phyloP scores from a whole-genome alignment of 1,140 invertebrate genomes.

The Sminthurides bifidus region DNA sequence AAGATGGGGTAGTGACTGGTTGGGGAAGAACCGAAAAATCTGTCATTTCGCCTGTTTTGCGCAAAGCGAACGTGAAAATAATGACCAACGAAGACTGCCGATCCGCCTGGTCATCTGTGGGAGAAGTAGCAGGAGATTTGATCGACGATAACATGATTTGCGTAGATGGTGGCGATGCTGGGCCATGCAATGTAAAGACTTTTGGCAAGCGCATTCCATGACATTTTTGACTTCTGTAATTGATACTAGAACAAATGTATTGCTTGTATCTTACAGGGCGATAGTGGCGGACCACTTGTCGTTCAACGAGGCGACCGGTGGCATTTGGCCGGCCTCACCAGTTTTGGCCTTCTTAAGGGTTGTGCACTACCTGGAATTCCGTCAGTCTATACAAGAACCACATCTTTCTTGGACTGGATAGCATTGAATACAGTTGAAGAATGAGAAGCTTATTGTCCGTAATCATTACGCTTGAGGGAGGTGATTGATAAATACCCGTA shows the following conservation, averaged over 20 bases:
- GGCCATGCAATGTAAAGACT: constrained; percentile 23
- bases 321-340: constrained; percentile 20
- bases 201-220: neutral
- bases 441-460: neutral
- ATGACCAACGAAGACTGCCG: constrained; percentile 13
- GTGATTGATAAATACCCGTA: neutral
- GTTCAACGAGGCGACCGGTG: constrained; percentile 9
- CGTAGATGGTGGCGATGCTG: constrained; percentile 12
- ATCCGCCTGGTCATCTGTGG: constrained; percentile 8
- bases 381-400: constrained; percentile 15
- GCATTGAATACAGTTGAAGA: constrained; percentile 13
- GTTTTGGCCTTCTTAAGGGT: constrained; percentile 22
- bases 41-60: constrained; percentile 22
- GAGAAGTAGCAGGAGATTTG: constrained; percentile 12
- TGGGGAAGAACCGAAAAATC: constrained; percentile 25
- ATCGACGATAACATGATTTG: constrained; percentile 19
- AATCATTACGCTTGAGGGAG: neutral
- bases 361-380: constrained; percentile 23
- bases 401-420: constrained; percentile 27
- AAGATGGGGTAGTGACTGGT: constrained; percentile 13
- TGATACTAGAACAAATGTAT: constrained; percentile 2
- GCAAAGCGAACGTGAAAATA: constrained; percentile 13
- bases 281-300: constrained; percentile 22
- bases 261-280: constrained; percentile 11
- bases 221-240: neutral